Evolutionary conservation across 2,113 vertebrate genomes (phyloP), one percentile per base, ranked within the genome.

Genomic region (Odontesthes bonariensis): DNA sequence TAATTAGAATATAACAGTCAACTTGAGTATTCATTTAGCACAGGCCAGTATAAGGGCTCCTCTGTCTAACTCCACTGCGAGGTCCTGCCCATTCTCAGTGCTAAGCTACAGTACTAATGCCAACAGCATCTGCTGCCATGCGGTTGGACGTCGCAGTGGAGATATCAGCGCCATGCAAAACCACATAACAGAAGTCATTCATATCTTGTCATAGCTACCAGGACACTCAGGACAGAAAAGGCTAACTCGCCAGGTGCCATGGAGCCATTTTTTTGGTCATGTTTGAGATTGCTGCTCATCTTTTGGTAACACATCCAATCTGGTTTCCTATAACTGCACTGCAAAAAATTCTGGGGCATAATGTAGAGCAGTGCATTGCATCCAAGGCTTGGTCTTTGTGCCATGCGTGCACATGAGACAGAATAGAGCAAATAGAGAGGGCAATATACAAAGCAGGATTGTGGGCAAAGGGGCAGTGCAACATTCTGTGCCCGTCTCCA

Each of bases 161-260:
- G 89, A 86, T 83, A 85, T 69, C 89, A 92, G 91, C 86, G 91
- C 88, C 94, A 95, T 95, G 94, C 94, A 92, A 83, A 88, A 91
- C 83, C 75, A 77, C 46, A 89, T 86, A 79, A 86, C 75, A 77
- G 77, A 66, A 69, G 75, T 89, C 88, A 91, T 91, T 93, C 90
- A 79, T 86, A 22, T 19, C 69, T 80, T 70, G 51, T 80, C 63
- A 76, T 73, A 75, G 86, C 83, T 83, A 80, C 79, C 85, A 78
- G 84, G 87, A 82, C 91, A 90, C 85, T 55, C 17, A 35, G 32
- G 63, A 81, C 64, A 73, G 42, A 60, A 58, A 65, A 69, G 23
- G 44, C 55, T 38, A 61, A 81, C 63, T 70, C 40, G 51, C 44
- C 80, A 51, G 46, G 79, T 87, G 79, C 70, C 81, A 32, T 67